A percentile compares a stretch with the other conserved stretches of the same genome.
These are phyloP conservation scores for Pollicipes pollicipes DNA, from an alignment of 1,140 invertebrate genomes.

Conservation along the genomic window DNA sequence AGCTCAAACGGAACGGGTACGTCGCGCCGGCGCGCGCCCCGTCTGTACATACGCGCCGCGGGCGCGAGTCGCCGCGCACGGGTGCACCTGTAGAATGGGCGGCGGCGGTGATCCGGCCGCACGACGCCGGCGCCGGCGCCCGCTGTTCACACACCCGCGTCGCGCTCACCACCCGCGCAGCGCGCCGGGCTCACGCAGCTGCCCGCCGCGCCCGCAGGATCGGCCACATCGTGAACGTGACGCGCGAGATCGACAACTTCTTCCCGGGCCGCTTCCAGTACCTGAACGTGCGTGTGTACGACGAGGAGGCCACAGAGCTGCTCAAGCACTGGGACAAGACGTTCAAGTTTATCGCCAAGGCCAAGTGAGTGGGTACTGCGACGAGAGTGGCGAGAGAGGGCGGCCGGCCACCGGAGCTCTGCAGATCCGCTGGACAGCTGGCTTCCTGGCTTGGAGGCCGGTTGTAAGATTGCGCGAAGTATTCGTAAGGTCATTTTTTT, in stretches of 20 bases:
- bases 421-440: no score
- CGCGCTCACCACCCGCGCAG: no score
- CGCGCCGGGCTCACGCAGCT: slow-evolving; percentile 7
- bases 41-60: no score
- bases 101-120: slow-evolving; percentile 9
- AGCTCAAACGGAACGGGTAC: slow-evolving; percentile 83
- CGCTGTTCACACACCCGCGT: no score
- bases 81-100: no score
- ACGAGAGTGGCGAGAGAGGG: neutral
- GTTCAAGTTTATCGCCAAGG: slow-evolving; percentile 86
- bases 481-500: no score
- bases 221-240: slow-evolving; percentile 89
- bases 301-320: slow-evolving; percentile 88
- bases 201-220: slow-evolving; percentile 44
- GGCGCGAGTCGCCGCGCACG: no score
- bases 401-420: no score
- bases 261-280: slow-evolving; percentile 94
- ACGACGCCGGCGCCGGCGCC: slow-evolving; percentile 12
- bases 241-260: slow-evolving; percentile 96
- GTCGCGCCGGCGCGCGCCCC: no score
- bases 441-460: no score
- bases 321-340: slow-evolving; percentile 94
- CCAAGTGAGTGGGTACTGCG: slow-evolving; percentile 36
- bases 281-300: slow-evolving; percentile 86
- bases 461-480: no score